A percentile compares a stretch with the other conserved stretches of the same genome.
phyloP scores from a whole-genome alignment of 2,113 vertebrate genomes.

The Polypterus bichir region DNA sequence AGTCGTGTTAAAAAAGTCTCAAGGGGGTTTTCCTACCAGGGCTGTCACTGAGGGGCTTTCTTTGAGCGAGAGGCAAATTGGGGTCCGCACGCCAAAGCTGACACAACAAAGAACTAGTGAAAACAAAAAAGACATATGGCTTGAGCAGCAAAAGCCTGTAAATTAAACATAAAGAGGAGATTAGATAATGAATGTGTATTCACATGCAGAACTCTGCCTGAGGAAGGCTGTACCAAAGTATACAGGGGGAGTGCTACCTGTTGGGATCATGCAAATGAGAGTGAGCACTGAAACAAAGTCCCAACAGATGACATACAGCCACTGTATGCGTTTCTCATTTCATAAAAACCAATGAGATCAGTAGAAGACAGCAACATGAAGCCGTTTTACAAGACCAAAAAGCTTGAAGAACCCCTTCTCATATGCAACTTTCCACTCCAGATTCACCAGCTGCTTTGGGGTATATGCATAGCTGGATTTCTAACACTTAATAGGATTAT shows the following conservation, averaged over 20 bases:
- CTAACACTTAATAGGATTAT: conserved; percentile 34
- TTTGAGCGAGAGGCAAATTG: conserved; percentile 17
- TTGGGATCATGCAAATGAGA: too few relatives aligned
- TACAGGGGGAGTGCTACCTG: conserved; percentile 2
- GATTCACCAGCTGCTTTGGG: conserved; percentile 36
- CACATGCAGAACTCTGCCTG: conserved; percentile 30
- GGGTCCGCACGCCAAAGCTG: conserved; percentile 39
- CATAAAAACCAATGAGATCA: too few relatives aligned
- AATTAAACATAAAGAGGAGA: conserved; percentile 75
- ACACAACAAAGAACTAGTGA: conserved; percentile 48
- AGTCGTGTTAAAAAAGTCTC: conserved; percentile 3
- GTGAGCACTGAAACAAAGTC: too few relatives aligned
- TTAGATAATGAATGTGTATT: conserved; percentile 71
- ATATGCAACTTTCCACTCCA: conserved; percentile 18
- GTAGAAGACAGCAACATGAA: too few relatives aligned
- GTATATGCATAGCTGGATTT: conserved; percentile 31
- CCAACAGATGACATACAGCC: too few relatives aligned
- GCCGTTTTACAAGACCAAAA: too few relatives aligned
- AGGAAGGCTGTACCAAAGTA: conserved; percentile 21
- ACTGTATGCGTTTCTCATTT: too few relatives aligned
- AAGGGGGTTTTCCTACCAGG: conserved; percentile 15
- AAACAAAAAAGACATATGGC: conserved; percentile 73
- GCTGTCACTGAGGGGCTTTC: conserved; percentile 8
- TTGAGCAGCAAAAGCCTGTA: conserved; percentile 58
- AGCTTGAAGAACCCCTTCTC: not conserved